Evolutionary conservation across 2,888 invertebrate genomes (phyloP), one percentile per base, ranked within the genome.

Genomic region (Heliconius aoede): DNA sequence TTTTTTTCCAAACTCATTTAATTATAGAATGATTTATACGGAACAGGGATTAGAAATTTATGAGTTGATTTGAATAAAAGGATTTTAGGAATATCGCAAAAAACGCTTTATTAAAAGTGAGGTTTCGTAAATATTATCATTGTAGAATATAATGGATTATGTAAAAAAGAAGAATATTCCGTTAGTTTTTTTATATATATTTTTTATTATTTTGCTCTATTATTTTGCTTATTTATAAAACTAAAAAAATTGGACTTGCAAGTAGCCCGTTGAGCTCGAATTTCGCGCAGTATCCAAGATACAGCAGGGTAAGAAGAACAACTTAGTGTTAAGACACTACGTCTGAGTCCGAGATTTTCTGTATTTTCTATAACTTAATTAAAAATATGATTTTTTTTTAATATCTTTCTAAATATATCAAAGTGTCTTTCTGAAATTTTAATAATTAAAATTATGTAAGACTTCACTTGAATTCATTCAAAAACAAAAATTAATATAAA

Each of bases 41-140:
- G 64, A 76, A 74, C 76, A 32, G 73, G 79, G 72, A 76, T 79
- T 76, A 60, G 60, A 79, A 77, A 80, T 82, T 81, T 80, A 78
- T 76, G 79, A 77, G 65, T 76, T 80, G 73, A 79, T 81, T 81
- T 78, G 77, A 80, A 82, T 81, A 80, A 81, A 80, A 78, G 81
- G 78, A 78, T 81, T 79, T 80, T 76, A 55, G 76, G 75, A 77
- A 67, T 26, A 64, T 36, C 13, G 60, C 32, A 61, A 72, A 72
- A 40, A 61, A 24, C 21, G 60, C 18, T 72, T 58, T 24, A 60
- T 40, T 40, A 36, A 55, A 71, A 51, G 61, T 30, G 26, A 21
- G 32, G 15, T n/a, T 76, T 75, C n/a, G 71, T 58, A 64, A 72
- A 71, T 71, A 71, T 75, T 71, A 58, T 58, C 24, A 60, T 72